These are phyloP conservation scores for Terebella lapidaria DNA, from an alignment of 2,888 invertebrate species.

Conservation along the genomic window DNA sequence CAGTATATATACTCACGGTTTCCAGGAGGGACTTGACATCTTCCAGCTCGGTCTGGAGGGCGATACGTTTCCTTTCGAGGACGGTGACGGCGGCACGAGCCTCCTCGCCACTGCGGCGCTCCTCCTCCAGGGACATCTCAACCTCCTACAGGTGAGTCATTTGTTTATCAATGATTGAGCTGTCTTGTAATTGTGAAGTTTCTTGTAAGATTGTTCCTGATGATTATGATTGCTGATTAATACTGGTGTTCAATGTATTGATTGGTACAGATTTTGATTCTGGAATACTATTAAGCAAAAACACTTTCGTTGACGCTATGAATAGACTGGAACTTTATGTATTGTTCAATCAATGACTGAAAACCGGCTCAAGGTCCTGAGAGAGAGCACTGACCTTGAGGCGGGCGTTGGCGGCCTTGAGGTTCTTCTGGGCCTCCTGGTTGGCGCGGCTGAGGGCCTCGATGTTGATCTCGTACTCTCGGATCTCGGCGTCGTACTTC, in stretches of 20 bases:
- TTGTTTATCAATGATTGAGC: no score
- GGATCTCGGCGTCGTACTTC: constrained; percentile 52
- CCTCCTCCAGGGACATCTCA: constrained; percentile 48
- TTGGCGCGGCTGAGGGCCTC: constrained; percentile 29
- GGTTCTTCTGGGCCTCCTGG: constrained; percentile 80
- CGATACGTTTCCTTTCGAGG: constrained; percentile 51
- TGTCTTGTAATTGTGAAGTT: no score
- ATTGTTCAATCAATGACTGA: no score
- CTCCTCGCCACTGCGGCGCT: constrained; percentile 46
- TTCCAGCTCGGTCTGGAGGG: constrained; percentile 89
- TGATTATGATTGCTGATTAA: no score
- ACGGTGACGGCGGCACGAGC: constrained; percentile 41
- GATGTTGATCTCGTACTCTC: constrained; percentile 44
- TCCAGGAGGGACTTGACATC: constrained; percentile 64
- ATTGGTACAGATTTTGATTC: no score
- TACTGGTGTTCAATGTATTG: no score
- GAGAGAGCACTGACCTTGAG: no score
- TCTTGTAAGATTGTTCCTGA: no score
- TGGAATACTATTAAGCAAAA: no score
- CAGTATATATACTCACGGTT: constrained; percentile 37
- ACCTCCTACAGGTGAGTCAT: constrained; percentile 44
- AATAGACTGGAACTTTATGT: no score
- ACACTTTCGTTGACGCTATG: no score
- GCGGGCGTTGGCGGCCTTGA: constrained; percentile 93
- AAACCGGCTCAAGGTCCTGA: no score